A percentile compares a stretch with the other conserved stretches of the same genome.
phyloP scores from a whole-genome alignment of 2,797 vertebrate genomes.

The Tamandua tetradactyla region DNA sequence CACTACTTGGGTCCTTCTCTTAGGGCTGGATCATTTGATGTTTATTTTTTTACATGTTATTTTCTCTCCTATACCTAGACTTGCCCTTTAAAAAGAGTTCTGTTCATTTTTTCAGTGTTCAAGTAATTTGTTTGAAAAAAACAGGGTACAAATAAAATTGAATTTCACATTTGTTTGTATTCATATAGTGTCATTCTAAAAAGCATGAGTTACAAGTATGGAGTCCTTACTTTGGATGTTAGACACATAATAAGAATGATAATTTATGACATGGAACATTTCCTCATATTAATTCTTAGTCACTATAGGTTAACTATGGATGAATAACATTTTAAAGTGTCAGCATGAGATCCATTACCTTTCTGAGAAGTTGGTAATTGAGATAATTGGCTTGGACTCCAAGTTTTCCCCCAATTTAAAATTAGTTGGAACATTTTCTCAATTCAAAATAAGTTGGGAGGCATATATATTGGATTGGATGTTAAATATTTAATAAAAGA shows the following conservation, averaged over 20 bases:
- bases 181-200: not conserved
- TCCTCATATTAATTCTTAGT: not conserved
- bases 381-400: not conserved
- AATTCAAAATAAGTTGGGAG: not conserved
- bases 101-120: not conserved
- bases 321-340: not conserved
- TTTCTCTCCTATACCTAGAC: not conserved
- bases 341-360: not conserved
- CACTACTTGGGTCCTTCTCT: not conserved
- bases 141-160: not conserved
- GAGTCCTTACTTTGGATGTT: not conserved
- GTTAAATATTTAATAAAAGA: not conserved
- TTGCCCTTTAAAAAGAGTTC: not conserved
- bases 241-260: not conserved
- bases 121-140: not conserved
- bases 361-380: constrained; percentile 25
- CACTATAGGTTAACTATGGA: not conserved
- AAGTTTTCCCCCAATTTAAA: constrained; percentile 16
- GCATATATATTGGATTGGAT: not conserved
- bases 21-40: not conserved
- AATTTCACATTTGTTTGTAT: not conserved
- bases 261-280: not conserved
- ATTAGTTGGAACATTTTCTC: not conserved
- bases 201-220: not conserved
- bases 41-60: not conserved